Conservation (phyloP, 2,113 vertebrate genomes). For the Mirza zaza region DNA sequence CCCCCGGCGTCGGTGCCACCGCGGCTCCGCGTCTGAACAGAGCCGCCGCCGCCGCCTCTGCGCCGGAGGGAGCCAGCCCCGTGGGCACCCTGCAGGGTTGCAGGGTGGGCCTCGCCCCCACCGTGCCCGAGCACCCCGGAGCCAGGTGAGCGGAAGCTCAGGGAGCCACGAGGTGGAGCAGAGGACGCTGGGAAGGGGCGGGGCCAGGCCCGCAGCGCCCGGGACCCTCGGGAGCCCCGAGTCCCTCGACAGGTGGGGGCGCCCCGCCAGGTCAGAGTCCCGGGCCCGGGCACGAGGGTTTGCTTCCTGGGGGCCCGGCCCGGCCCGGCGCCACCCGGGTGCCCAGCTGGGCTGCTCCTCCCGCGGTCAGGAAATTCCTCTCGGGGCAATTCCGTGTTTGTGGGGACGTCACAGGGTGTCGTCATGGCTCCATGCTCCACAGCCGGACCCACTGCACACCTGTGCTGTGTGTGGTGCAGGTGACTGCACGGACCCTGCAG, state of each 20-base stretch:
- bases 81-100: neutral
- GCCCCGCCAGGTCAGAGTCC: neutral
- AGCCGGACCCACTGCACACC: neutral
- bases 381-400: fast-evolving
- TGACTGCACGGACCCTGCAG: too few species aligned
- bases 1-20: too few species aligned
- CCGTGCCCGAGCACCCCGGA: neutral
- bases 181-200: neutral
- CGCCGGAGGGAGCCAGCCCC: too few species aligned
- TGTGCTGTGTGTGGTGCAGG: neutral
- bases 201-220: too few species aligned
- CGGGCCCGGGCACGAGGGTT: neutral
- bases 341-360: too few species aligned
- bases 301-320: neutral
- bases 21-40: too few species aligned
- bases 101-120: neutral
- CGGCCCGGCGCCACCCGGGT: too few species aligned
- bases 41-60: too few species aligned
- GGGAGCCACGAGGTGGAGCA: neutral
- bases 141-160: neutral
- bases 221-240: neutral
- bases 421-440: neutral
- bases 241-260: neutral
- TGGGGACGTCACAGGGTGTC: neutral
- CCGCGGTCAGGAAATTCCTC: neutral